Evolutionary conservation across 2,888 invertebrate species (phyloP).

Genomic region (Serrognathus titanus): DNA sequence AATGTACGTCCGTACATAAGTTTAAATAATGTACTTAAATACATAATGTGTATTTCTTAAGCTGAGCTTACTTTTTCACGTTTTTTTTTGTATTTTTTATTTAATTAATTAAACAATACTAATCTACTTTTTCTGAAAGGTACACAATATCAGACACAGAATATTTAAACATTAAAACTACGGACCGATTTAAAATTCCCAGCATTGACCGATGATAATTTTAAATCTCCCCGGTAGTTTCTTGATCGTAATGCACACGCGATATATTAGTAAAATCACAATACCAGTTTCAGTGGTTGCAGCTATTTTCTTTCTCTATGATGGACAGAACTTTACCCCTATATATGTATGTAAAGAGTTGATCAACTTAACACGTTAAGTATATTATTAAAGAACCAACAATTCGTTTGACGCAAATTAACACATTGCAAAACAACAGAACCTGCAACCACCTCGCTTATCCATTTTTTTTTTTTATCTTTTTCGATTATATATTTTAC

Average conservation of each 20-base stretch:
- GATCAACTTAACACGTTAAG: too few relatives aligned
- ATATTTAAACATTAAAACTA: conserved; percentile 30
- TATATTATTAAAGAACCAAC: background rate
- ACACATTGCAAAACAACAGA: background rate
- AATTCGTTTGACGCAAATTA: background rate
- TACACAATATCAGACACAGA: conserved; percentile 50
- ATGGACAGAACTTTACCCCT: too few relatives aligned
- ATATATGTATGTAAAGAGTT: too few relatives aligned
- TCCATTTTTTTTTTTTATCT: conserved; percentile 23
- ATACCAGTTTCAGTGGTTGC: conserved; percentile 35
- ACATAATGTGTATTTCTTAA: conserved; percentile 13
- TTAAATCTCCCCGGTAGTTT: conserved; percentile 17
- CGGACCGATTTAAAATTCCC: conserved; percentile 16
- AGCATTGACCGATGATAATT: conserved; percentile 5
- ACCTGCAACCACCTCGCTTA: conserved; percentile 25
- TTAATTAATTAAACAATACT: conserved; percentile 42
- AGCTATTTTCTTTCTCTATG: conserved; percentile 9
- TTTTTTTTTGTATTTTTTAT: conserved; percentile 33
- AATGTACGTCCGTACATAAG: too few relatives aligned
- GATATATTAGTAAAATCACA: conserved; percentile 45
- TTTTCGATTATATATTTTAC: conserved; percentile 18
- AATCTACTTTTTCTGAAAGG: conserved; percentile 44
- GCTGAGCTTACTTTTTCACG: conserved; percentile 39
- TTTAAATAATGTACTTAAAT: conserved; percentile 17
- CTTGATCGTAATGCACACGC: conserved; percentile 40